These are phyloP conservation scores for Ditula angustiorana DNA, from an alignment of 2,888 invertebrate species.

Conservation along the genomic window DNA sequence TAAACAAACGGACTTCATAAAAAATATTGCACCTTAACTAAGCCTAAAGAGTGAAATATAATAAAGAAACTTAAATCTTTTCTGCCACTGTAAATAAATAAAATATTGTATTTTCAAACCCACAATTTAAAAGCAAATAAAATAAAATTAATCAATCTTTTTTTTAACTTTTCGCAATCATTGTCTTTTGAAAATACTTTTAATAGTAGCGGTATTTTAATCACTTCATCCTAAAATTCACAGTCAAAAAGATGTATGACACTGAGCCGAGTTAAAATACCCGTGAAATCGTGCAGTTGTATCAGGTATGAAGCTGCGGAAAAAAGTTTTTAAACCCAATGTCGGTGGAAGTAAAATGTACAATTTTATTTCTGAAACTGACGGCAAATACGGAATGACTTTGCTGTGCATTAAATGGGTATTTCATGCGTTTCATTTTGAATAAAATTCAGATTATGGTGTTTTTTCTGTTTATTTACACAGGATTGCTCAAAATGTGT, in stretches of 20 bases:
- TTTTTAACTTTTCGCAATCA: too few relatives aligned
- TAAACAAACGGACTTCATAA: too few relatives aligned
- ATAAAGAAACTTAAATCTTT: too few relatives aligned
- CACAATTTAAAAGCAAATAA: too few relatives aligned
- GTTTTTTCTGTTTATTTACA: too few relatives aligned
- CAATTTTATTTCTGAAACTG: constrained; percentile 20
- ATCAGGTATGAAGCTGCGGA: constrained; percentile 8
- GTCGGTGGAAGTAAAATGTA: constrained; percentile 13
- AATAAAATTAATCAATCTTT: too few relatives aligned
- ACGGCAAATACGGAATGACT: background rate
- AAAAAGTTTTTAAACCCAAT: constrained; percentile 15
- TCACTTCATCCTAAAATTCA: background rate
- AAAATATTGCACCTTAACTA: too few relatives aligned
- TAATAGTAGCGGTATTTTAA: background rate
- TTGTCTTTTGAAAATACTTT: too few relatives aligned
- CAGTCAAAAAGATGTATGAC: constrained; percentile 2
- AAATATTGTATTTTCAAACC: too few relatives aligned
- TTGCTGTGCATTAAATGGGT: background rate
- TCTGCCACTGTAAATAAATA: too few relatives aligned
- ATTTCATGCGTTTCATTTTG: background rate
- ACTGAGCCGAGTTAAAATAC: constrained; percentile 6
- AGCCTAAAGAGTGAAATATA: too few relatives aligned
- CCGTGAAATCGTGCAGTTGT: background rate
- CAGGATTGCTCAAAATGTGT: too few relatives aligned
- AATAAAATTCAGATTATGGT: background rate